phyloP scores from a whole-genome alignment of 2,797 vertebrate genomes.

The Glossophaga mutica region DNA sequence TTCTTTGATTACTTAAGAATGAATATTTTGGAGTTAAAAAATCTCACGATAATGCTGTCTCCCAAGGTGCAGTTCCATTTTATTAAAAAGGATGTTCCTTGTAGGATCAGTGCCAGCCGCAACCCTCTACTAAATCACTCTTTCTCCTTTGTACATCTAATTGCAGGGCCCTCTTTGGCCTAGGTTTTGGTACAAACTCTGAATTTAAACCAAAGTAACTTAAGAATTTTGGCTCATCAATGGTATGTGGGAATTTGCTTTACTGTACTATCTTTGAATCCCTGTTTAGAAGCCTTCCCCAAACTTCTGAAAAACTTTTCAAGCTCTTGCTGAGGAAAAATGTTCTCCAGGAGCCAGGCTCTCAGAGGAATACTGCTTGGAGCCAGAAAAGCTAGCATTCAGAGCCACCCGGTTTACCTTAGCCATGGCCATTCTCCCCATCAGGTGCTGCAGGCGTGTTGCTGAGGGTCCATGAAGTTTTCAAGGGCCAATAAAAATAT shows the following conservation, averaged over 20 bases:
- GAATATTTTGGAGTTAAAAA: slow-evolving; percentile 7
- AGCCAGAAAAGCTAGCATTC: neutral
- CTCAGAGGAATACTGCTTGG: neutral
- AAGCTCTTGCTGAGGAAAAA: slow-evolving; percentile 3
- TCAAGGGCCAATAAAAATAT: neutral
- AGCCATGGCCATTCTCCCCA: neutral
- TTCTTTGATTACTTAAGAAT: neutral
- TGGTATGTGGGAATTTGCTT: slow-evolving; percentile 8
- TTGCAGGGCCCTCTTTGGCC: neutral
- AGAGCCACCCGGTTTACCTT: neutral
- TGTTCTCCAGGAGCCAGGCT: neutral
- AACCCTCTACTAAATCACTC: neutral
- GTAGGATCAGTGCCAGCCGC: neutral
- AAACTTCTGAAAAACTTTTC: slow-evolving; percentile 34
- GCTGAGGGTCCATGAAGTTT: neutral
- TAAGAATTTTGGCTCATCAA: slow-evolving; percentile 33
- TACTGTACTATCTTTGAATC: slow-evolving; percentile 12
- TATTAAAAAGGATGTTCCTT: neutral
- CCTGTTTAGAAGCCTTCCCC: slow-evolving; percentile 7
- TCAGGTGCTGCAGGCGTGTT: neutral
- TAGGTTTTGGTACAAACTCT: slow-evolving; percentile 30
- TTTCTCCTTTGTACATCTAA: slow-evolving; percentile 13
- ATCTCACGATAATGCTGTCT: neutral
- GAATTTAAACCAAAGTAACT: slow-evolving; percentile 45
- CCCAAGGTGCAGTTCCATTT: neutral